Evolutionary conservation across 1,140 invertebrate species (phyloP).

Genomic region (Bombus impatiens): DNA sequence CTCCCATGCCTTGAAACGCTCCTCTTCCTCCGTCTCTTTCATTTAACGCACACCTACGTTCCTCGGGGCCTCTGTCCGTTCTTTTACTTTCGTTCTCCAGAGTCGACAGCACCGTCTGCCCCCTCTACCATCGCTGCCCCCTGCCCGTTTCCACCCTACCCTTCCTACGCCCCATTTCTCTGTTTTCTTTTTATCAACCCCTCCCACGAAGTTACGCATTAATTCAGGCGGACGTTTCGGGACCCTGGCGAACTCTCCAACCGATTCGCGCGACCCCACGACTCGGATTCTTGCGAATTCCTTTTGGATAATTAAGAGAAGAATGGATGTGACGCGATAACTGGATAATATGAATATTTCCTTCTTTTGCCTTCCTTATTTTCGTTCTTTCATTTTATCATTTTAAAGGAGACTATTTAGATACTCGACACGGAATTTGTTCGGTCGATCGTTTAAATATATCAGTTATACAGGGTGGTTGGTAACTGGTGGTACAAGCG

Average conservation of each 20-base stretch:
- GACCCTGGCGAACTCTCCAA: not conserved
- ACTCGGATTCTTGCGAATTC: not conserved
- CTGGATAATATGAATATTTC: no score
- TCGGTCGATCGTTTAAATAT: no score
- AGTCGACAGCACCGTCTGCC: constrained; percentile 20
- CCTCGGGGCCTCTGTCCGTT: constrained; percentile 46
- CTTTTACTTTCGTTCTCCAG: constrained; percentile 64
- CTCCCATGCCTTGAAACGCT: constrained; percentile 79
- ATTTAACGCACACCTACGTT: constrained; percentile 74
- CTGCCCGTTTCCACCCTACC: not conserved
- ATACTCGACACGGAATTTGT: no score
- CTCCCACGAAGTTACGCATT: constrained; percentile 28
- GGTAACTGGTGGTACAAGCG: no score
- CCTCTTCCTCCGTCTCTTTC: constrained; percentile 74
- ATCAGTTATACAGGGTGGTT: no score
- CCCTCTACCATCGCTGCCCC: not conserved
- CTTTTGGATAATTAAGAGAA: not conserved
- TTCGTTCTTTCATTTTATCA: not conserved
- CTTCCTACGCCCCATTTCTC: not conserved
- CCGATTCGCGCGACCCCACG: not conserved
- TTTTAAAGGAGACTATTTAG: no score
- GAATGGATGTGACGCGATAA: not conserved
- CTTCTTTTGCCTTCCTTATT: not conserved
- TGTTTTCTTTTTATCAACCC: not conserved
- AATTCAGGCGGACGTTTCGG: constrained; percentile 34